A percentile compares a stretch with the other conserved stretches of the same genome.
Conservation (phyloP, 2,888 invertebrate species). For the Caenorhabditis wallacei region DNA sequence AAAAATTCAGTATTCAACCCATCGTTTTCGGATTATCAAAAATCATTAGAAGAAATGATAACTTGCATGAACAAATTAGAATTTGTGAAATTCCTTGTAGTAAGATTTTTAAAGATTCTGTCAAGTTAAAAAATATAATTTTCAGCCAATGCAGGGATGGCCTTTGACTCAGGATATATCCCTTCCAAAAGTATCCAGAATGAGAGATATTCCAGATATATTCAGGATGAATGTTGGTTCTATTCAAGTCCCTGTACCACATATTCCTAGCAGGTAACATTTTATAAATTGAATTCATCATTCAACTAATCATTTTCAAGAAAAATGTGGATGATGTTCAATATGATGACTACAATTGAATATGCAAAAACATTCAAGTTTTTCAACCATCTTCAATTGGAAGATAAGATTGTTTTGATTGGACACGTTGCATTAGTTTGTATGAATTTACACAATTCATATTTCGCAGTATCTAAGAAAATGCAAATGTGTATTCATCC, state of each 20-base stretch:
- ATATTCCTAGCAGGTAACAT: not conserved
- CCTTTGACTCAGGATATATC: not conserved
- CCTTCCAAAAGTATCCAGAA: constrained; percentile 10
- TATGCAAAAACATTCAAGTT: constrained; percentile 39
- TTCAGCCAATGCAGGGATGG: constrained; percentile 45
- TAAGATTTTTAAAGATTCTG: not conserved
- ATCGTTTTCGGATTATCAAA: not conserved
- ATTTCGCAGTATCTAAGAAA: constrained; percentile 14
- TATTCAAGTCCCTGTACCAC: too few relatives aligned
- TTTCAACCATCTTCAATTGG: constrained; percentile 14
- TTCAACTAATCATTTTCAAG: not conserved
- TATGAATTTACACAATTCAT: constrained; percentile 39
- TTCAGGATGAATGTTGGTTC: too few relatives aligned
- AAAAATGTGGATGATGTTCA: constrained; percentile 34
- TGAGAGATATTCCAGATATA: constrained; percentile 10
- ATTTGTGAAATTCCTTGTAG: not conserved
- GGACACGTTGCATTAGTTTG: constrained; percentile 15
- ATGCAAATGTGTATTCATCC: constrained; percentile 9
- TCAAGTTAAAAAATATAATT: not conserved
- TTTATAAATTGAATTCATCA: not conserved
- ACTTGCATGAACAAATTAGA: not conserved
- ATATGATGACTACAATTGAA: constrained; percentile 35
- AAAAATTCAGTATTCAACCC: constrained; percentile 38
- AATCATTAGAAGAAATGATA: not conserved
- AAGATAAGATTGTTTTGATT: constrained; percentile 15